Conservation (phyloP, 2,797 vertebrate species). For the Acanthurus lineatus region DNA sequence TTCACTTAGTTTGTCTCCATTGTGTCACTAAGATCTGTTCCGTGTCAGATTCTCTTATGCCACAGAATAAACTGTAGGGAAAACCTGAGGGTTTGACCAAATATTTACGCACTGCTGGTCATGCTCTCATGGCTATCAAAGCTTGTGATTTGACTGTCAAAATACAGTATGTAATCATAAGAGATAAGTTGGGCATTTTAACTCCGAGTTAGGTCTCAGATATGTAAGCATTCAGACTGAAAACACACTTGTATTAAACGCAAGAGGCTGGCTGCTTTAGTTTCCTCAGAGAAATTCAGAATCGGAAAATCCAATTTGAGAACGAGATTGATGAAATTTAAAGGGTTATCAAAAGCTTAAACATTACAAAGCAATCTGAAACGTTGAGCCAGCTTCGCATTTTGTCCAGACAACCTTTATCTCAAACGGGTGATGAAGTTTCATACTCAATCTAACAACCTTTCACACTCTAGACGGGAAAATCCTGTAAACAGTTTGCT, state of each 20-base stretch:
- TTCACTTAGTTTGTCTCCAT: conserved; percentile 2
- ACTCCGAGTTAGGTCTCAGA: background rate
- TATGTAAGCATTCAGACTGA: background rate
- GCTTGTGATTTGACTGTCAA: background rate
- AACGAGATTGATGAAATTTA: too few relatives aligned
- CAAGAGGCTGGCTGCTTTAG: too few relatives aligned
- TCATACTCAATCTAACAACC: background rate
- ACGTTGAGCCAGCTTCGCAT: too few relatives aligned
- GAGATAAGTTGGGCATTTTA: background rate
- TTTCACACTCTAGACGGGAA: conserved; percentile 13
- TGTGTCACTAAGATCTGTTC: background rate
- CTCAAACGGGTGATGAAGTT: background rate
- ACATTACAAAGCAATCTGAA: too few relatives aligned
- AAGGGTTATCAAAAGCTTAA: too few relatives aligned
- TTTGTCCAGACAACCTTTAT: background rate
- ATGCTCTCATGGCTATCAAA: background rate
- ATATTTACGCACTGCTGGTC: too few relatives aligned
- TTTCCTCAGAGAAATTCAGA: too few relatives aligned
- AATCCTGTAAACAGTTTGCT: background rate
- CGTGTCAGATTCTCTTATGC: background rate
- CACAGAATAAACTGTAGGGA: background rate
- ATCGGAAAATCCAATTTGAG: too few relatives aligned
- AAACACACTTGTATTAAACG: background rate
- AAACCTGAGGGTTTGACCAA: background rate
- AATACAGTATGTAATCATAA: background rate